phyloP scores from a whole-genome alignment of 2,113 vertebrate species.

The Otocyon megalotis region DNA sequence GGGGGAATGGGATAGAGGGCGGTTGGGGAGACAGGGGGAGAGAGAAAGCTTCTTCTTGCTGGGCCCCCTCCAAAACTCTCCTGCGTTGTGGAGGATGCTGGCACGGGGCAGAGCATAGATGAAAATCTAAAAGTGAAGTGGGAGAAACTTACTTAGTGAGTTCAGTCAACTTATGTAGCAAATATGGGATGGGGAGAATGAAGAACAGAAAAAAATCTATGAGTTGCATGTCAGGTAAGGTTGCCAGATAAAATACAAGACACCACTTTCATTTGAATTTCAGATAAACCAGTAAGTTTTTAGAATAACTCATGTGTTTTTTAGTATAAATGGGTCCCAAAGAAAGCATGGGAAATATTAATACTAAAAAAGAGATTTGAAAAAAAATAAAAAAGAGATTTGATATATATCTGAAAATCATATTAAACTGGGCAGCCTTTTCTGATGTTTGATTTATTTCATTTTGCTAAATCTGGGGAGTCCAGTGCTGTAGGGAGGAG shows the following conservation, averaged over 20 bases:
- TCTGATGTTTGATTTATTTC: background rate
- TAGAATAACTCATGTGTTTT: background rate
- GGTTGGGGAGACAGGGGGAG: background rate
- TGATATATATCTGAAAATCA: constrained; percentile 34
- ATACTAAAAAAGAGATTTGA: constrained; percentile 18
- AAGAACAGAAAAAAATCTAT: constrained; percentile 4
- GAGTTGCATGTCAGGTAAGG: background rate
- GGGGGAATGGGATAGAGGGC: background rate
- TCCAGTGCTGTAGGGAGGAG: background rate
- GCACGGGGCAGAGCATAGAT: background rate
- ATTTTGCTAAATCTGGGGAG: constrained; percentile 1
- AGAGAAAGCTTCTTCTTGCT: background rate
- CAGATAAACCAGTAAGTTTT: constrained; percentile 5
- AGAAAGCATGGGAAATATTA: background rate
- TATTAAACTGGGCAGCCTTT: background rate
- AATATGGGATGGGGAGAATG: background rate
- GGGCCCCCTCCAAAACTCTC: background rate
- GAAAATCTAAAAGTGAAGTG: background rate
- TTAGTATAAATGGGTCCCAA: background rate
- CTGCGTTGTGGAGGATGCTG: background rate
- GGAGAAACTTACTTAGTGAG: background rate
- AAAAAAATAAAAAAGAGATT: background rate
- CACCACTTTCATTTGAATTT: constrained; percentile 29
- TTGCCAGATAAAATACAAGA: constrained; percentile 7
- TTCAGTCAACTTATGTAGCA: background rate